Evolutionary conservation across 92 coral and sea anemone species (phyloP), one percentile per base, ranked within the genome.

Genomic region (Umimayanthus kanabou): DNA sequence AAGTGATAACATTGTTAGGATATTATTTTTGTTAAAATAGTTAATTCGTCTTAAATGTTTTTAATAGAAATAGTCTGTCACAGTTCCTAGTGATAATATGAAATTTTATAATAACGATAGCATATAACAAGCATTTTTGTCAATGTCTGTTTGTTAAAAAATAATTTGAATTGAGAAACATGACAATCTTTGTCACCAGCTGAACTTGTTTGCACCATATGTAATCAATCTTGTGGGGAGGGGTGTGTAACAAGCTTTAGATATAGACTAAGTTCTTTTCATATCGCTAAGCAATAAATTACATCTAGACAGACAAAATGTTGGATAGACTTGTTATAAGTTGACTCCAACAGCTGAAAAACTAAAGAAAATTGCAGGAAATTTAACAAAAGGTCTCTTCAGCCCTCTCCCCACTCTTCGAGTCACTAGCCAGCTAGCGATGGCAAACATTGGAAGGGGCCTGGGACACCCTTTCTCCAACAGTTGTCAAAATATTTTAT

Each of bases 1-100:
- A 69, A 77, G 76, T 82, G 70, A 80, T 33, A 58, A 39, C 18
- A 30, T 69, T 82, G 47, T 25, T 67, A 45, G 26, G 66, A 82
- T 42, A 43, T 67, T 69, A 23, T 81, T 81, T 40, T 64, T 37
- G 40, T 15, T 82, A n/a, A 42, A 69, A 47, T 18, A 66, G 77
- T 69, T 61, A 66, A 64, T 14, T 81, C 2, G 74, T n/a, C 33
- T 37, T 4, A 18, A 39, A 7, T 78, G 13, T 29, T 53, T 80
- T 80, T 30, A 26, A 15, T 57, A 14, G 33, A 57, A 55, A 25
- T 15, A 5, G 29, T 50, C n/a, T 80, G 84, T 80, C 29, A 14
- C 29, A 25, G 39, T 79, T 57, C 37, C n/a, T 14, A 23, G 3
- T 39, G 64, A 77, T 43, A 65, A 39, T 82, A 33, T 80, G 33